Evolutionary conservation across 2,797 vertebrate species (phyloP), one percentile per base, ranked within the genome.

Genomic region (Sitta carolinensis): DNA sequence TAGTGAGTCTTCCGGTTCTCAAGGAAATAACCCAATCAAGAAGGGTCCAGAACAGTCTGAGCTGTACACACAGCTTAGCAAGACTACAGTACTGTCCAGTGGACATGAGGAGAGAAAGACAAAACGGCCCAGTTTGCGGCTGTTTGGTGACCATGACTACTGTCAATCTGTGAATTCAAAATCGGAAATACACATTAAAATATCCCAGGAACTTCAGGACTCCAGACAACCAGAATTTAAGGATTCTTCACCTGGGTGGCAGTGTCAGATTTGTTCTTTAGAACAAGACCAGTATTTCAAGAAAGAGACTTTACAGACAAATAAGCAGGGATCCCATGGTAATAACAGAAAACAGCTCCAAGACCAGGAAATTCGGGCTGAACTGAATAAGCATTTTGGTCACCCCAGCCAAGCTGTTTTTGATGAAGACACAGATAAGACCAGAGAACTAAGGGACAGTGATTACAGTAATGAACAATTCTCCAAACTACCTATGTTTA

Each of bases 371-470:
- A 99, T 99, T 97, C 98, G 99, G 96, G 99, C 98, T 43, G 99
- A 99, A 98, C 99, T 99, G 97, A 99, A 99, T 97, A 99, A 99
- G 98, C 99, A 99, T 98, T 99, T 99, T 98, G 99, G 99, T 95
- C 98, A 98, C 97, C 99, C 98, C 93, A 98, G 98, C 94, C 97
- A 98, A 97, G 98, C 99, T 97, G 98, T 99, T 97, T 98, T 98
- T 97, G 98, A 97, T 88, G 98, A 98, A 95, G 97, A 97, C 81
- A 96, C 97, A 97, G 98, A 98, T 97, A 97, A 98, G 97, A 96
- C 94, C 97, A 97, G 96, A 97, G 97, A 97, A 97, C 96, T 89
- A 93, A 98, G 97, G 96, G 98, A 98, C 97, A 97, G 96, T 94
- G 97, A 98, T 97, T 98, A 98, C 95, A 98, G 96, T 96, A 98